Evolutionary conservation across 2,113 vertebrate genomes (phyloP).

Genomic region (Platichthys stellatus): DNA sequence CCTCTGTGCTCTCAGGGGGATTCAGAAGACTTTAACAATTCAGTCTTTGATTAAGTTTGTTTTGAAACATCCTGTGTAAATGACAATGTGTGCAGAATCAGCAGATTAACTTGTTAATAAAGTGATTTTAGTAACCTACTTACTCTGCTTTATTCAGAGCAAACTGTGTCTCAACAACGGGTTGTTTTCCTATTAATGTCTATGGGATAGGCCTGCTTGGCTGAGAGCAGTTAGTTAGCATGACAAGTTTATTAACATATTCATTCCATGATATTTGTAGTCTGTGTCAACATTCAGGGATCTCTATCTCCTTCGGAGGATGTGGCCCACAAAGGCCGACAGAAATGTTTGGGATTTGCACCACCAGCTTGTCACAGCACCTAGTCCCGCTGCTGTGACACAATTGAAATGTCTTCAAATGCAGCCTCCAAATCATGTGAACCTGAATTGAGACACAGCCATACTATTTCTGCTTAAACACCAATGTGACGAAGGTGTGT

Average conservation of each 20-base stretch:
- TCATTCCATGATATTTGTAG: neutral
- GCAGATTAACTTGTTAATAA: neutral
- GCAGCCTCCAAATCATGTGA: too few species aligned
- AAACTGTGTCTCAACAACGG: neutral
- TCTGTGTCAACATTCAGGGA: neutral
- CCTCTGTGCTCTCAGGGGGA: conserved; percentile 2
- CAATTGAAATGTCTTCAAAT: too few species aligned
- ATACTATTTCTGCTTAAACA: neutral
- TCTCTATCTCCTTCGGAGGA: too few species aligned
- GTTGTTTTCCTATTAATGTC: neutral
- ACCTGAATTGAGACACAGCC: neutral
- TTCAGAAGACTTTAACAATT: conserved; percentile 22
- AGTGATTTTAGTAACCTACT: neutral
- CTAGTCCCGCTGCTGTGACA: too few species aligned
- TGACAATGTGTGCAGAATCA: conserved; percentile 14
- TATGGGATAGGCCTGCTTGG: neutral
- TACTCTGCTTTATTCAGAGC: neutral
- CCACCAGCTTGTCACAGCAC: too few species aligned
- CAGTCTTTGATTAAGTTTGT: conserved; percentile 29
- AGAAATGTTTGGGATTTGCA: too few species aligned
- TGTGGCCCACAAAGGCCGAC: too few species aligned
- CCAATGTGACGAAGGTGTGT: neutral
- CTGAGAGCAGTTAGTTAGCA: neutral
- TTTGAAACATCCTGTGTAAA: conserved; percentile 16
- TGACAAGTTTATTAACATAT: neutral